Conservation (phyloP, 2,888 invertebrate species). For the Ypsolopha scabrella region DNA sequence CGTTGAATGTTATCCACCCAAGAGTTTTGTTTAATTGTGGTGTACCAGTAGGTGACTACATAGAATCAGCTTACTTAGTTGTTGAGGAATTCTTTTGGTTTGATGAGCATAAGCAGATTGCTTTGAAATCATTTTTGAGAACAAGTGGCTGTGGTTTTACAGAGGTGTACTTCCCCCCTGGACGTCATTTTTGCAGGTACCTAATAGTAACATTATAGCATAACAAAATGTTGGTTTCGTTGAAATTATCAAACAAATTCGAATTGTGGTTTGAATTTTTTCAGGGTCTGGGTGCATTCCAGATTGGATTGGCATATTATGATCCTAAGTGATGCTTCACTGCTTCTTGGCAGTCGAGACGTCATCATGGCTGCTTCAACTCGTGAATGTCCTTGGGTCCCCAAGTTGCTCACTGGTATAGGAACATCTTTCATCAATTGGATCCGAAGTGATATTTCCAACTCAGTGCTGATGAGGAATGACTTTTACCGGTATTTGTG, state of each 20-base stretch:
- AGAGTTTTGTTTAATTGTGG: slow-evolving; percentile 39
- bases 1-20: slow-evolving; percentile 37
- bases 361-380: slow-evolving; percentile 36
- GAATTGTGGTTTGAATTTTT: slow-evolving; percentile 5
- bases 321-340: slow-evolving; percentile 37
- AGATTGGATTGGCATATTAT: slow-evolving; percentile 40
- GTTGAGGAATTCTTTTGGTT: slow-evolving; percentile 54
- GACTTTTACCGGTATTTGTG: no score
- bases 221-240: not conserved
- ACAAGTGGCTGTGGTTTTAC: slow-evolving; percentile 32
- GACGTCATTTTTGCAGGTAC: slow-evolving; percentile 31
- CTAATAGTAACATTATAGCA: not conserved
- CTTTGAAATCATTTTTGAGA: slow-evolving; percentile 28
- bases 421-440: slow-evolving; percentile 38
- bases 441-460: slow-evolving; percentile 20
- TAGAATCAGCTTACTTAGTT: slow-evolving; percentile 42
- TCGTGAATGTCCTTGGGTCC: slow-evolving; percentile 45
- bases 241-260: not conserved
- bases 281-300: slow-evolving; percentile 50
- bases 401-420: slow-evolving; percentile 32
- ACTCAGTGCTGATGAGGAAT: slow-evolving; percentile 24
- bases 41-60: slow-evolving; percentile 26
- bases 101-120: slow-evolving; percentile 27
- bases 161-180: not conserved
- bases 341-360: slow-evolving; percentile 41